Evolutionary conservation across 2,888 invertebrate genomes (phyloP).

Genomic region (Sinotaia quadrata): DNA sequence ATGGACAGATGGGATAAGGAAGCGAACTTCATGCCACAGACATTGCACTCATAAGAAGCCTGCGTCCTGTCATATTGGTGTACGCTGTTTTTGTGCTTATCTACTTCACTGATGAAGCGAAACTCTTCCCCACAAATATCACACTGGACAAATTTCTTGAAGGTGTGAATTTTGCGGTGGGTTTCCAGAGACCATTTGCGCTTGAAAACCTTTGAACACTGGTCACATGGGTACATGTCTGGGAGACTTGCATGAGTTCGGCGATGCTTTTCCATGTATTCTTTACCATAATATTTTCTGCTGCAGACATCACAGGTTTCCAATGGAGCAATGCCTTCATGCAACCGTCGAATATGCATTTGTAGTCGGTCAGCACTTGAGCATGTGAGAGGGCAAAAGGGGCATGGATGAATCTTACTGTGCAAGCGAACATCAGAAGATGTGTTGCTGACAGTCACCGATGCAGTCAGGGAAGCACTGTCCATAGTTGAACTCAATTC

Average conservation of each 20-base stretch:
- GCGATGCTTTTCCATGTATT: slow-evolving; percentile 29
- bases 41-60: slow-evolving; percentile 34
- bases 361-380: slow-evolving; percentile 30
- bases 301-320: slow-evolving; percentile 30
- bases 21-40: slow-evolving; percentile 35
- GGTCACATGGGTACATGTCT: slow-evolving; percentile 35
- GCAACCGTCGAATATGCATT: slow-evolving; percentile 26
- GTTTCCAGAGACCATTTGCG: slow-evolving; percentile 35
- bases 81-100: slow-evolving; percentile 35
- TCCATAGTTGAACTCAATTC: slow-evolving; percentile 3
- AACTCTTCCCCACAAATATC: slow-evolving; percentile 41
- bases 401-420: slow-evolving; percentile 29
- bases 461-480: background rate
- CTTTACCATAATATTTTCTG: slow-evolving; percentile 30
- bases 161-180: slow-evolving; percentile 37
- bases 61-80: slow-evolving; percentile 34
- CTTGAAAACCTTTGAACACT: slow-evolving; percentile 37
- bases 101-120: slow-evolving; percentile 38
- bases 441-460: background rate
- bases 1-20: slow-evolving; percentile 36
- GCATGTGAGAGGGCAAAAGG: slow-evolving; percentile 32
- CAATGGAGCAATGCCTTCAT: slow-evolving; percentile 31
- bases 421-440: background rate
- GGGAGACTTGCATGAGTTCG: slow-evolving; percentile 26
- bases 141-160: slow-evolving; percentile 38